Conservation (phyloP, 2,888 invertebrate genomes). For the Caenorhabditis afra region DNA sequence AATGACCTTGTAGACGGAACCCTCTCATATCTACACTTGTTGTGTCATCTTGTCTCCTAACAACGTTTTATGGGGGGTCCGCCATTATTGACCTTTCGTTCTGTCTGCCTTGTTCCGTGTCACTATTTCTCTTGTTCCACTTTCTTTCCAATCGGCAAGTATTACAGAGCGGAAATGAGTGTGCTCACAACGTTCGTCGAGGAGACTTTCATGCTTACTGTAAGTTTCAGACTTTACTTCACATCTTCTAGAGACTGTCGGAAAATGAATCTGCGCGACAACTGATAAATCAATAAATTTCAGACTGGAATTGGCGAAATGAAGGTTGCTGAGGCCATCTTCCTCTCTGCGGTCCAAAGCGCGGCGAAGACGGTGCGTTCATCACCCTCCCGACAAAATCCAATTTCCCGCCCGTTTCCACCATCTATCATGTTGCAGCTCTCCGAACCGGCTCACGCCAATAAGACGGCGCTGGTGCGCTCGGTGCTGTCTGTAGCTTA, state of each 20-base stretch:
- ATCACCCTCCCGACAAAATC: neutral
- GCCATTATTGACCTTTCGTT: neutral
- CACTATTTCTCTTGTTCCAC: slow-evolving; percentile 5
- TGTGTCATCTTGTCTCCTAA: neutral
- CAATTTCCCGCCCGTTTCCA: neutral
- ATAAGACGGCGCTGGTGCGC: neutral
- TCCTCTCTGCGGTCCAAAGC: slow-evolving; percentile 3
- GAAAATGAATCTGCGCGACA: too few species aligned
- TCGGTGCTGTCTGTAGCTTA: slow-evolving; percentile 33
- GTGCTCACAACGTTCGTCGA: slow-evolving; percentile 33
- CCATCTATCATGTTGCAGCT: slow-evolving; percentile 13
- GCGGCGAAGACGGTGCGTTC: slow-evolving; percentile 27
- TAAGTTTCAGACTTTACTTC: slow-evolving; percentile 14
- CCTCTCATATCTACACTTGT: neutral
- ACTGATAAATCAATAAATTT: too few species aligned
- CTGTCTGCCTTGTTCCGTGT: neutral
- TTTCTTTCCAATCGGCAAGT: neutral
- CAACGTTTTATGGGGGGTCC: too few species aligned
- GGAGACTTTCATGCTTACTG: slow-evolving; percentile 31
- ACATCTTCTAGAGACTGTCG: too few species aligned
- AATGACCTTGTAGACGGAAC: neutral
- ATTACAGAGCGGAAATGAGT: slow-evolving; percentile 2
- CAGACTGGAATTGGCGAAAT: slow-evolving; percentile 47
- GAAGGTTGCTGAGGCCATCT: slow-evolving; percentile 46
- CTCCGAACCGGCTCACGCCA: neutral